These are phyloP conservation scores for Morone chrysops DNA, from an alignment of 2,113 vertebrate genomes.

Conservation along the genomic window DNA sequence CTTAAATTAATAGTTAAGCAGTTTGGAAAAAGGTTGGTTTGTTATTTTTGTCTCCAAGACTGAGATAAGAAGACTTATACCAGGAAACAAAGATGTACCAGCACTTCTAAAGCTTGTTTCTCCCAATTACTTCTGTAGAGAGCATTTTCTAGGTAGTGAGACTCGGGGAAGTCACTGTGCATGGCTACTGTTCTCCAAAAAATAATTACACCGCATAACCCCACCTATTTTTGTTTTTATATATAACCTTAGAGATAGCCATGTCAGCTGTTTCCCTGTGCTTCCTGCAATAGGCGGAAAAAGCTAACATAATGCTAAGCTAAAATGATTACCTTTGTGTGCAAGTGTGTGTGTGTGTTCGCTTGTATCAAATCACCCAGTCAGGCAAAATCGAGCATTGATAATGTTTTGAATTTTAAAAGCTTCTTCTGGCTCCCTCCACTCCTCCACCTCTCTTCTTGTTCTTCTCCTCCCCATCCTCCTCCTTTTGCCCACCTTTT, in stretches of 20 bases:
- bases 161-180: not conserved
- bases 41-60: too few relatives aligned
- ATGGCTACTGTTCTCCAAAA: not conserved
- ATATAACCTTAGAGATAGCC: not conserved
- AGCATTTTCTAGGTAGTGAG: not conserved
- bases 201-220: not conserved
- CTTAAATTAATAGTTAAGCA: not conserved
- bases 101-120: not conserved
- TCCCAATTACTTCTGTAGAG: not conserved
- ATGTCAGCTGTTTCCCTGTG: not conserved
- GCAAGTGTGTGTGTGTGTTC: not conserved
- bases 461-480: conserved; percentile 22
- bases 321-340: not conserved
- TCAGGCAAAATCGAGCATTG: conserved; percentile 15
- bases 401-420: conserved; percentile 20
- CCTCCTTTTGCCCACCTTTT: conserved; percentile 22
- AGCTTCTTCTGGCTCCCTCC: not conserved
- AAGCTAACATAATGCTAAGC: not conserved
- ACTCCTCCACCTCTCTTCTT: not conserved
- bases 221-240: not conserved
- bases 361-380: not conserved
- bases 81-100: not conserved
- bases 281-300: not conserved
- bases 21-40: not conserved
- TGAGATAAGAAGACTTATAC: too few relatives aligned